Evolutionary conservation across 1,140 invertebrate species (phyloP).

Genomic region (Atta cephalotes): DNA sequence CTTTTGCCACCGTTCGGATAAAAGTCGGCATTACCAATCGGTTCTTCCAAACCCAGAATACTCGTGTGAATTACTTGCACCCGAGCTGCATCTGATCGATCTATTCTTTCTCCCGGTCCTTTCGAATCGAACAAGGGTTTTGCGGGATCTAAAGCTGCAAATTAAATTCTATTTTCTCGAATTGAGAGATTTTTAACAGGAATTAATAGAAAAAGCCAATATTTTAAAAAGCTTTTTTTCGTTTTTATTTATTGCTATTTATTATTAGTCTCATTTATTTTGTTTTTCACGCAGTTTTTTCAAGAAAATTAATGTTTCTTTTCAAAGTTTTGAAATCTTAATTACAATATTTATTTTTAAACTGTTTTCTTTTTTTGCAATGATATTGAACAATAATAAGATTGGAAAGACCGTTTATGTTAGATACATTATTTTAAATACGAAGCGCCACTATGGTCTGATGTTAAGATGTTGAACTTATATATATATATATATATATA

Average conservation of each 20-base stretch:
- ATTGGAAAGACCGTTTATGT: too few species aligned
- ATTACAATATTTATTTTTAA: not conserved
- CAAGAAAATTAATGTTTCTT: not conserved
- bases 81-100: slow-evolving; percentile 83
- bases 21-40: slow-evolving; percentile 86
- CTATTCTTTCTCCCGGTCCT: slow-evolving; percentile 82
- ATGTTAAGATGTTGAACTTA: too few species aligned
- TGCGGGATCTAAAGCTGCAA: slow-evolving; percentile 87
- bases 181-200: not conserved
- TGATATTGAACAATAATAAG: too few species aligned
- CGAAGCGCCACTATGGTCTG: too few species aligned
- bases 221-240: not conserved
- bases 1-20: slow-evolving; percentile 86
- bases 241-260: not conserved
- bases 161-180: not conserved
- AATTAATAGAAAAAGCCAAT: not conserved
- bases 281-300: not conserved
- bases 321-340: not conserved
- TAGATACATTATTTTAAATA: too few species aligned
- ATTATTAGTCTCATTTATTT: not conserved
- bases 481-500: too few species aligned
- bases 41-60: slow-evolving; percentile 80
- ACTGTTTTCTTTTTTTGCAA: not conserved
- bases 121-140: slow-evolving; percentile 84
- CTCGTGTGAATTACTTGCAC: slow-evolving; percentile 89